A percentile compares a stretch with the other conserved stretches of the same genome.
Conservation (phyloP, 2,888 invertebrate species). For the Mantis religiosa region DNA sequence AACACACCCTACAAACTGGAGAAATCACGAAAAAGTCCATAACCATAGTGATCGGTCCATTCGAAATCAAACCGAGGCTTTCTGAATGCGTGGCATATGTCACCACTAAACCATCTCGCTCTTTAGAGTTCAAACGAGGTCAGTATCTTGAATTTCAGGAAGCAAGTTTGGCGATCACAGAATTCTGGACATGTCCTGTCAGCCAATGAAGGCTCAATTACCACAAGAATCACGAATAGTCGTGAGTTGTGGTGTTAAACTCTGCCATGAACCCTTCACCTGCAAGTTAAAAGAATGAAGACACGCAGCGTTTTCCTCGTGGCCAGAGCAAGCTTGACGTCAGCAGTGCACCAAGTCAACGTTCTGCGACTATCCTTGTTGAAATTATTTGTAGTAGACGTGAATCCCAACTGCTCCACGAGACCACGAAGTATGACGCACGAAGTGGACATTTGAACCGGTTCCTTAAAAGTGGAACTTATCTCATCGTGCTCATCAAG, state of each 20-base stretch:
- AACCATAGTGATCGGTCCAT: too few species aligned
- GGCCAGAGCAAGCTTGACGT: not conserved
- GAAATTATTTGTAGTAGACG: not conserved
- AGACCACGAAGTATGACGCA: not conserved
- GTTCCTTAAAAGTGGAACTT: not conserved
- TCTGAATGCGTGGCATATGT: too few species aligned
- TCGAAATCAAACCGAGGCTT: too few species aligned
- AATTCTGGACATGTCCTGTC: not conserved
- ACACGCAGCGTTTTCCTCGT: too few species aligned
- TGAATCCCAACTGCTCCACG: not conserved
- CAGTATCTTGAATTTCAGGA: too few species aligned
- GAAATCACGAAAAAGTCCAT: too few species aligned
- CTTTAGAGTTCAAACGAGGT: too few species aligned
- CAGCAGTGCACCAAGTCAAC: not conserved
- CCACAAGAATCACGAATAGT: not conserved
- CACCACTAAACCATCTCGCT: too few species aligned
- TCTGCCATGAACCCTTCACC: too few species aligned
- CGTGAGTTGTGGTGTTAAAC: not conserved
- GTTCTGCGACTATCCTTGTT: not conserved
- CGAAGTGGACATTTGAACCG: not conserved
- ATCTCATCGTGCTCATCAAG: not conserved
- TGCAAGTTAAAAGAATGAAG: not conserved
- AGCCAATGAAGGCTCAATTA: not conserved
- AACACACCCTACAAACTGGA: too few species aligned
- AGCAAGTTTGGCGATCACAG: not conserved